A percentile compares a stretch with the other conserved stretches of the same genome.
These are phyloP conservation scores for Ellobius talpinus DNA, from an alignment of 2,113 vertebrate species.

Conservation along the genomic window DNA sequence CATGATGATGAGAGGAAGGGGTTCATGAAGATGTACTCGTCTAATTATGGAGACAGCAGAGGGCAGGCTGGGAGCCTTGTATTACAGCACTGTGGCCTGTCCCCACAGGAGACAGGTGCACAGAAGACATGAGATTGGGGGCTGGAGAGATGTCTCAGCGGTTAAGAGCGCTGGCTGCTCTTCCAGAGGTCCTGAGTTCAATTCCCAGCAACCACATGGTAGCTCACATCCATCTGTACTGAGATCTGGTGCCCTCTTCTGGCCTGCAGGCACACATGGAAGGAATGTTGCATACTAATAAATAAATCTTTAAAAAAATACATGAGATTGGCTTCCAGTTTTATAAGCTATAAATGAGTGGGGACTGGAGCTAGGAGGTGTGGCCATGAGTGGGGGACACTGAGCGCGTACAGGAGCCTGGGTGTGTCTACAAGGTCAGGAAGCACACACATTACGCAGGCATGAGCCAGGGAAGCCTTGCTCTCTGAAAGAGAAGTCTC, in stretches of 20 bases:
- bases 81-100: neutral
- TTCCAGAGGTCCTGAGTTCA: no score
- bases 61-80: neutral
- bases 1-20: constrained; percentile 34
- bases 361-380: neutral
- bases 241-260: no score
- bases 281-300: no score
- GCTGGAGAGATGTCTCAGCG: no score
- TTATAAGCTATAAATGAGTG: neutral
- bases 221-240: no score
- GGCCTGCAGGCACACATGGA: no score
- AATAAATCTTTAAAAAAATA: no score
- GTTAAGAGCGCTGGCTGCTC: no score
- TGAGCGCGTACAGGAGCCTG: neutral
- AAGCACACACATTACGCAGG: neutral
- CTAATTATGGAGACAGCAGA: neutral
- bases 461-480: neutral
- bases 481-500: neutral
- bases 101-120: neutral
- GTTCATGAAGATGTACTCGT: neutral
- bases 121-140: neutral
- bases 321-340: neutral
- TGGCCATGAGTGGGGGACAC: neutral
- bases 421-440: neutral
- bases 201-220: no score